Base-by-base conservation (phyloP, 23 tunicate species). In the Halocynthia roretzi region DNA sequence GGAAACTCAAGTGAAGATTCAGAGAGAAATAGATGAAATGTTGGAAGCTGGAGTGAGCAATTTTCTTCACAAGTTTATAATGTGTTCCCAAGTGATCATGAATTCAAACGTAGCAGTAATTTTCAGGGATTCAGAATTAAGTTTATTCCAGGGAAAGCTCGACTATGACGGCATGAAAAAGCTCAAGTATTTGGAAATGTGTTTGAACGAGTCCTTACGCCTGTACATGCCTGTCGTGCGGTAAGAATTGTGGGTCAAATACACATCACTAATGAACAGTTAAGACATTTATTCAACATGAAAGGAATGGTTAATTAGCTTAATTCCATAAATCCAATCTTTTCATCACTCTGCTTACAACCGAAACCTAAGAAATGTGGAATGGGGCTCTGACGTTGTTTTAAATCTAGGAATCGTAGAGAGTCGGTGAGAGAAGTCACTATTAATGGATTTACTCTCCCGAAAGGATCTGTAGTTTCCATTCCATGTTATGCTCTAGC, bases 401-500 rank as follows among this genome's bases (percentile, higher is more conserved):
- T 77, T 62, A 62, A 18, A 20, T 89, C 19, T 58, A 90, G 96
- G 67, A 85, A 77, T 58, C 61, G 82, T 5, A 68, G 97, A 11
- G 21, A 51, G 17, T 77, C 78, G 8, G 77, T 81, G 56, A 81
- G 78, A 71, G 91, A 81, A 44, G 72, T 85, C 12, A 81, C 86
- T 8, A 77, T 91, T 56, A 77, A 91, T 12, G 97, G 91, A 11
- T 7, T 81, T 6, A 78, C 75, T 51, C 72, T 91, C 18, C 91
- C 87, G 20, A 71, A 83, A 17, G 87, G 86, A 64, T 56, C 61
- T 7, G 52, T 7, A 20, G 83, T 91, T 51, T 57, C 71, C 5
- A 52, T 91, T 63, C 97, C 97, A 23, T 44, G 51, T 8, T 91
- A 70, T 55, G 97, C 83, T 6, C 9, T 91, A 72, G 68, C 70